Conservation (phyloP, 2,888 invertebrate species). For the Cheilosia impressa region DNA sequence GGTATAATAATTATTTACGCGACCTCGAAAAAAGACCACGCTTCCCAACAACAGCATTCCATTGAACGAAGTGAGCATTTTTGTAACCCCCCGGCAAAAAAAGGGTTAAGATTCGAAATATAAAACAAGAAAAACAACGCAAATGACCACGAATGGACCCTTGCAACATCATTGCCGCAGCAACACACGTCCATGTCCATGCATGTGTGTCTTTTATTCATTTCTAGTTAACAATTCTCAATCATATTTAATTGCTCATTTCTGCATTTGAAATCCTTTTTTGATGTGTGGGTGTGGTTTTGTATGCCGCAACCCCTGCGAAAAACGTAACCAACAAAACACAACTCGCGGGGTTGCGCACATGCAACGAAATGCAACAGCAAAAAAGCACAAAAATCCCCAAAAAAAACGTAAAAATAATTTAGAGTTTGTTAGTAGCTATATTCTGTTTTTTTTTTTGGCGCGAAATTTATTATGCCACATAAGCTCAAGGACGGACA, state of each 20-base stretch:
- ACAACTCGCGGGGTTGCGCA: conserved; percentile 67
- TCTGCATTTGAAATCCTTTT: conserved; percentile 69
- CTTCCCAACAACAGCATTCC: conserved; percentile 27
- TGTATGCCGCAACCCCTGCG: conserved; percentile 67
- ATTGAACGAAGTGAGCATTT: conserved; percentile 47
- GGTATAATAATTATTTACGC: conserved; percentile 69
- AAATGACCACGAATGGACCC: conserved; percentile 12
- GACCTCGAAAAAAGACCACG: conserved; percentile 54
- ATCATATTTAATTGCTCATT: conserved; percentile 75
- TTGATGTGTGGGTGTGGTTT: conserved; percentile 74
- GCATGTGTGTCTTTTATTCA: conserved; percentile 62
- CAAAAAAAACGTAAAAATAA: conserved; percentile 57
- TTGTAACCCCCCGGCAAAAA: conserved; percentile 12
- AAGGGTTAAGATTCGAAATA: conserved; percentile 47
- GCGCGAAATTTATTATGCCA: conserved; percentile 50
- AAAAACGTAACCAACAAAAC: conserved; percentile 67
- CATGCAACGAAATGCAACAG: conserved; percentile 60
- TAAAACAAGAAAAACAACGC: conserved; percentile 11
- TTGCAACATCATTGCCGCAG: conserved; percentile 16
- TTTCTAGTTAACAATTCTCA: conserved; percentile 74
- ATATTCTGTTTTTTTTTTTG: conserved; percentile 40
- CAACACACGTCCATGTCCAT: conserved; percentile 24
- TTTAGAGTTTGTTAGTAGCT: conserved; percentile 67
- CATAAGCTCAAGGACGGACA: too few species aligned
- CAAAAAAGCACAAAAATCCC: background rate